These are phyloP conservation scores for Dasypus novemcinctus DNA, from an alignment of 2,113 vertebrate genomes.

Conservation along the genomic window DNA sequence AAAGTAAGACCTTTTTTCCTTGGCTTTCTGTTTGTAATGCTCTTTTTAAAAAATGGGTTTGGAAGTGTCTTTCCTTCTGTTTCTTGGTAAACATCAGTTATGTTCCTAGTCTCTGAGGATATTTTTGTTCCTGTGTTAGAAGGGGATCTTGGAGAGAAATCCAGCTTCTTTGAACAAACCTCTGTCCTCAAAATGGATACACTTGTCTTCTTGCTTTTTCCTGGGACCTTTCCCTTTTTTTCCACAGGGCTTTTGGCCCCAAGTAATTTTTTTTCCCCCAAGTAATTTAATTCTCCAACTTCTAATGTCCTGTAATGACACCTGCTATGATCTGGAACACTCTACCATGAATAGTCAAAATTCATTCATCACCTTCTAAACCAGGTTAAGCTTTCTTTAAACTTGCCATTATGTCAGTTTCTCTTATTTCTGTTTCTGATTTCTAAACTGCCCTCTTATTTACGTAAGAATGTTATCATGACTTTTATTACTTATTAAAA, in stretches of 20 bases:
- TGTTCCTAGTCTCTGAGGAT: neutral
- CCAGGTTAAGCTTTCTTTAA: neutral
- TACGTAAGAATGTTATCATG: neutral
- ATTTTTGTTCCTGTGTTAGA: neutral
- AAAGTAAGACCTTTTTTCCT: slow-evolving; percentile 88
- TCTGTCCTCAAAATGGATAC: neutral
- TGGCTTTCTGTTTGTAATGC: slow-evolving; percentile 28
- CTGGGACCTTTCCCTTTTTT: neutral
- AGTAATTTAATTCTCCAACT: slow-evolving; percentile 21
- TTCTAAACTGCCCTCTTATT: slow-evolving; percentile 27
- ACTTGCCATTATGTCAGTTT: slow-evolving; percentile 4
- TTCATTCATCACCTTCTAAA: slow-evolving; percentile 20
- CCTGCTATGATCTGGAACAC: neutral
- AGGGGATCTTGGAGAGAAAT: neutral
- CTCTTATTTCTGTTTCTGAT: slow-evolving; percentile 27
- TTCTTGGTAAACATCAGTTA: slow-evolving; percentile 22
- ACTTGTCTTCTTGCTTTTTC: neutral
- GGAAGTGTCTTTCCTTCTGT: neutral
- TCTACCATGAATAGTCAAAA: neutral
- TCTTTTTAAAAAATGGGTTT: neutral
- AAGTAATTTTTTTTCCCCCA: neutral
- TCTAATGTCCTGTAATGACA: neutral
- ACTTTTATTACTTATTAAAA: slow-evolving; percentile 63
- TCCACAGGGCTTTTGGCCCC: slow-evolving; percentile 17
- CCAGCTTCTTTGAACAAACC: neutral